These are phyloP conservation scores for Dione juno DNA, from an alignment of 2,888 invertebrate genomes.

Conservation along the genomic window DNA sequence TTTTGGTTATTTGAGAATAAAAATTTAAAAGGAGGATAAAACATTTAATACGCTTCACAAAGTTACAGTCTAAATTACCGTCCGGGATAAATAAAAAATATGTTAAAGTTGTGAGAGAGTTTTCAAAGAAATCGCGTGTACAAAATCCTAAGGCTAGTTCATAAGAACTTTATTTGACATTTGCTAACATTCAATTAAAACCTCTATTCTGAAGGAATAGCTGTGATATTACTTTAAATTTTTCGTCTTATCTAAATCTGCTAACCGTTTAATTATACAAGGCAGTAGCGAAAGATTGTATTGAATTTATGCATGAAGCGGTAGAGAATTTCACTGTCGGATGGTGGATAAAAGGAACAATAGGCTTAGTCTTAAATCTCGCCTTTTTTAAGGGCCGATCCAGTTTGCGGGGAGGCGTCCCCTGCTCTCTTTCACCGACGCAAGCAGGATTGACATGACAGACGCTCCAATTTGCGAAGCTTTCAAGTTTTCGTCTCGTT, in stretches of 20 bases:
- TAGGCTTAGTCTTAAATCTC: slow-evolving; percentile 79
- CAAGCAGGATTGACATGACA: slow-evolving; percentile 58
- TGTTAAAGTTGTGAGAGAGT: slow-evolving; percentile 57
- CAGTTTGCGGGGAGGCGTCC: slow-evolving; percentile 67
- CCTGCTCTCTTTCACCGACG: slow-evolving; percentile 46
- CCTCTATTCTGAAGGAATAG: slow-evolving; percentile 53
- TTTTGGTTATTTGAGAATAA: slow-evolving; percentile 20
- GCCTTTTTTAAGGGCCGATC: slow-evolving; percentile 66
- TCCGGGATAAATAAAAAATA: slow-evolving; percentile 59
- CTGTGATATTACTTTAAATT: slow-evolving; percentile 51
- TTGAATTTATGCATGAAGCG: slow-evolving; percentile 82
- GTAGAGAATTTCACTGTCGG: slow-evolving; percentile 66
- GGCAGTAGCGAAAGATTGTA: slow-evolving; percentile 67
- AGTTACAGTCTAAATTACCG: slow-evolving; percentile 52
- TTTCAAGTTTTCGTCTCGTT: slow-evolving; percentile 58
- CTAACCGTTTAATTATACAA: slow-evolving; percentile 75
- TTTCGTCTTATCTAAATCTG: slow-evolving; percentile 62
- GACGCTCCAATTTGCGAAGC: slow-evolving; percentile 64
- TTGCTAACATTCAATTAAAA: slow-evolving; percentile 40
- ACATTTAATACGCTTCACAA: slow-evolving; percentile 25
- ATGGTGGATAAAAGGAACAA: slow-evolving; percentile 74
- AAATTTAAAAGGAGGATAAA: slow-evolving; percentile 10
- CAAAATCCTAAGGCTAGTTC: slow-evolving; percentile 59
- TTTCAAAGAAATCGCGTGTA: slow-evolving; percentile 66
- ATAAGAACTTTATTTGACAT: slow-evolving; percentile 57